Conservation (phyloP, 2,797 vertebrate genomes). For the Sebastes diaconus region DNA sequence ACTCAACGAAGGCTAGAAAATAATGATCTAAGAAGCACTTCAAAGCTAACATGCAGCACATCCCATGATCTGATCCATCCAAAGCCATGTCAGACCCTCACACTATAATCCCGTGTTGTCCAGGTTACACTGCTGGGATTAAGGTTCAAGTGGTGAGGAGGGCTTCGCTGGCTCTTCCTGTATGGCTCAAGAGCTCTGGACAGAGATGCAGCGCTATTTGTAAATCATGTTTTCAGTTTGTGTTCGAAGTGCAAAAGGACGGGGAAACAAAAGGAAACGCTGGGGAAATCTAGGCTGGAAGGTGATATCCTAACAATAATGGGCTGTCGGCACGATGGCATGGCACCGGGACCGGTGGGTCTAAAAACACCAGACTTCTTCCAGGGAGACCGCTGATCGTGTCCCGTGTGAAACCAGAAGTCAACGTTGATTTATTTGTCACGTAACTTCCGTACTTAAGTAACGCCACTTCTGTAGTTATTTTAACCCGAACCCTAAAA, state of each 20-base stretch:
- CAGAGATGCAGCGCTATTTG: not conserved
- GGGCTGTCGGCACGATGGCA: too few species aligned
- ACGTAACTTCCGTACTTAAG: too few species aligned
- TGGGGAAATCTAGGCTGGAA: too few species aligned
- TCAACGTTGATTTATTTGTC: too few species aligned
- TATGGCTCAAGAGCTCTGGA: constrained; percentile 17
- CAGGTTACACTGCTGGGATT: constrained; percentile 51
- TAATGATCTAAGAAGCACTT: constrained; percentile 20
- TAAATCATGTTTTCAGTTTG: not conserved
- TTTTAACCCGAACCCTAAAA: too few species aligned
- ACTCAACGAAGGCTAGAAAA: not conserved
- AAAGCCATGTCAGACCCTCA: constrained; percentile 32
- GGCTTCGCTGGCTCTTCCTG: constrained; percentile 1
- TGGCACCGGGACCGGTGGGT: too few species aligned
- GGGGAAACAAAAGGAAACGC: too few species aligned
- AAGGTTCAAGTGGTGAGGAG: constrained; percentile 26
- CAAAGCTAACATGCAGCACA: constrained; percentile 27
- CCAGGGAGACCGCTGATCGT: too few species aligned
- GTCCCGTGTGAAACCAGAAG: too few species aligned
- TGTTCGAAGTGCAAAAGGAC: not conserved
- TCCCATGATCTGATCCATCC: constrained; percentile 55
- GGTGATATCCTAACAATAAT: too few species aligned
- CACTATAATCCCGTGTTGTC: constrained; percentile 51
- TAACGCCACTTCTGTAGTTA: too few species aligned
- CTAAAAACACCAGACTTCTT: too few species aligned